These are phyloP conservation scores for Thamnophis elegans DNA, from an alignment of 2,797 vertebrate species.

Conservation along the genomic window DNA sequence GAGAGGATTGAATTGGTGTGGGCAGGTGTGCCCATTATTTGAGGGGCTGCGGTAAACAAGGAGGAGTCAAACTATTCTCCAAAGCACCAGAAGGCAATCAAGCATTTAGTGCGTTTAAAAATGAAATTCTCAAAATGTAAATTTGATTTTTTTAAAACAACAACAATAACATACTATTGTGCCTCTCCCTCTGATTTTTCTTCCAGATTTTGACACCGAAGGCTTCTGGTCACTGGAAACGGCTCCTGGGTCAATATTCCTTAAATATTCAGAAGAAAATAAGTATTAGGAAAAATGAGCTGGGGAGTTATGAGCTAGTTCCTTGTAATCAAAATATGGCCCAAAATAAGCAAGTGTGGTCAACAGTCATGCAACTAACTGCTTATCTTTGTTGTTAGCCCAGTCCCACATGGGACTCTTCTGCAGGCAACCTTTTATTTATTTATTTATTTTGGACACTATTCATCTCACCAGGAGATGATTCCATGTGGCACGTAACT, in stretches of 20 bases:
- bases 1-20: too few relatives aligned
- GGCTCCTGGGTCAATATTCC: slow-evolving; percentile 76
- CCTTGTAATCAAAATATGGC: not conserved
- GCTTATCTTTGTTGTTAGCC: too few relatives aligned
- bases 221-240: slow-evolving; percentile 83
- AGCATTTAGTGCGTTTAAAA: slow-evolving; percentile 23
- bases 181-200: slow-evolving; percentile 96
- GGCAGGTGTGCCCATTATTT: too few relatives aligned
- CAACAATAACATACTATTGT: slow-evolving; percentile 84
- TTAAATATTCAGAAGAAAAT: slow-evolving; percentile 63
- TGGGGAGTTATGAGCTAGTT: not conserved
- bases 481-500: not conserved
- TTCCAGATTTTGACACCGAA: slow-evolving; percentile 93
- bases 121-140: slow-evolving; percentile 30
- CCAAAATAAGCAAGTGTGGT: not conserved
- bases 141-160: not conserved
- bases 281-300: not conserved
- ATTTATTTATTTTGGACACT: not conserved
- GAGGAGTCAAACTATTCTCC: too few relatives aligned
- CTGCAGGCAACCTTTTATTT: not conserved
- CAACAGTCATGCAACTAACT: not conserved
- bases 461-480: not conserved
- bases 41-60: too few relatives aligned
- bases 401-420: not conserved
- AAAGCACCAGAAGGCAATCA: too few relatives aligned